phyloP scores from a whole-genome alignment of 2,888 invertebrate genomes.

The Scrobipalpa costella region DNA sequence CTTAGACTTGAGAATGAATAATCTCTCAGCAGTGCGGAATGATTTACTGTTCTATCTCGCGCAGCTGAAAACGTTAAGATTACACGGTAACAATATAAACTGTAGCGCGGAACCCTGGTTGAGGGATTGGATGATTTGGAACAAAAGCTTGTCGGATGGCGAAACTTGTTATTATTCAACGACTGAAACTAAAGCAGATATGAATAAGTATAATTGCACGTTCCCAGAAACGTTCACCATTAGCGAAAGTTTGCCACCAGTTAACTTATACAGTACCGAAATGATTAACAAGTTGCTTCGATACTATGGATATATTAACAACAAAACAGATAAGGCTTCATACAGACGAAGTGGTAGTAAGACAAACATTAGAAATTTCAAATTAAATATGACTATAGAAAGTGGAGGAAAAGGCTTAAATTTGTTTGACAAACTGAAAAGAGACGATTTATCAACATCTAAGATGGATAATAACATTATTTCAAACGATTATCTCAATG shows the following conservation, averaged over 20 bases:
- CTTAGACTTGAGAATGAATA: conserved; percentile 85
- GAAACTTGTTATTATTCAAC: conserved; percentile 75
- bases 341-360: conserved; percentile 39
- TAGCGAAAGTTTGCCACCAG: conserved; percentile 74
- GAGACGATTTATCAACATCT: conserved; percentile 33
- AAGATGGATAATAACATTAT: conserved; percentile 53
- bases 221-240: conserved; percentile 77
- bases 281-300: conserved; percentile 75
- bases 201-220: conserved; percentile 73
- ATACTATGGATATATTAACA: conserved; percentile 73
- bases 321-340: conserved; percentile 66
- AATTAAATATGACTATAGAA: conserved; percentile 38
- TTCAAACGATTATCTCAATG: conserved; percentile 55
- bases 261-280: conserved; percentile 76
- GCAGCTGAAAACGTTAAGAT: conserved; percentile 83
- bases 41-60: conserved; percentile 86
- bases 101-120: conserved; percentile 85
- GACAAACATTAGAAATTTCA: conserved; percentile 32
- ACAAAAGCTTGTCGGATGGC: conserved; percentile 60
- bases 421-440: conserved; percentile 30
- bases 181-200: conserved; percentile 67
- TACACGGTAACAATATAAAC: conserved; percentile 87
- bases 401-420: conserved; percentile 39
- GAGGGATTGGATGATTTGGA: conserved; percentile 84
- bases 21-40: conserved; percentile 79